phyloP scores from a whole-genome alignment of 1,140 invertebrate genomes.

The Drosophila pallidifrons region DNA sequence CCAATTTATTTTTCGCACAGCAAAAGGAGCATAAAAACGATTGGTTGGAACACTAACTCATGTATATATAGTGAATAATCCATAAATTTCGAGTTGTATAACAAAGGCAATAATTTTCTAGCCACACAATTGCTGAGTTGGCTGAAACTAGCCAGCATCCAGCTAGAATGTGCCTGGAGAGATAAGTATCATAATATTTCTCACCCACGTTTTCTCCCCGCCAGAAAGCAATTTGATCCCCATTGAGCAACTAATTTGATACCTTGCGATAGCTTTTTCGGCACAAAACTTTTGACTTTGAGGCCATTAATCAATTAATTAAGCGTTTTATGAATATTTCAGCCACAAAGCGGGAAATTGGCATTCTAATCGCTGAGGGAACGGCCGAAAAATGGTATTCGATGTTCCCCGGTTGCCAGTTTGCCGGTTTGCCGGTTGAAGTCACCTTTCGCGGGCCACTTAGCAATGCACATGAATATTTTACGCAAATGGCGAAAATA shows the following conservation, averaged over 20 bases:
- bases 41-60: not conserved
- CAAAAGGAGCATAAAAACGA: not conserved
- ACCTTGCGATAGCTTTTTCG: slow-evolving; percentile 60
- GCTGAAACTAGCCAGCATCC: slow-evolving; percentile 30
- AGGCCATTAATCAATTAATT: slow-evolving; percentile 82
- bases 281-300: slow-evolving; percentile 68
- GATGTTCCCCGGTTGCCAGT: not conserved
- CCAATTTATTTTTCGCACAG: not conserved
- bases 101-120: slow-evolving; percentile 26
- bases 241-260: slow-evolving; percentile 55
- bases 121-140: slow-evolving; percentile 37
- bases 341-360: slow-evolving; percentile 49
- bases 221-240: not conserved
- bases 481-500: slow-evolving; percentile 53
- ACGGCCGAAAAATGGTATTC: slow-evolving; percentile 1
- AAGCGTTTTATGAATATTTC: slow-evolving; percentile 81
- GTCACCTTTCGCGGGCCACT: slow-evolving; percentile 61
- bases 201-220: not conserved
- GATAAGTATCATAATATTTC: slow-evolving; percentile 35
- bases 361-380: slow-evolving; percentile 59
- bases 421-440: slow-evolving; percentile 23
- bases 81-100: slow-evolving; percentile 42
- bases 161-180: not conserved
- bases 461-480: slow-evolving; percentile 74
- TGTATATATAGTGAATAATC: not conserved